Percentiles rank a stretch among this genome's conserved stretches.
Evolutionary conservation across 1,140 invertebrate species (phyloP).

Genomic region (Drosophila nasuta): DNA sequence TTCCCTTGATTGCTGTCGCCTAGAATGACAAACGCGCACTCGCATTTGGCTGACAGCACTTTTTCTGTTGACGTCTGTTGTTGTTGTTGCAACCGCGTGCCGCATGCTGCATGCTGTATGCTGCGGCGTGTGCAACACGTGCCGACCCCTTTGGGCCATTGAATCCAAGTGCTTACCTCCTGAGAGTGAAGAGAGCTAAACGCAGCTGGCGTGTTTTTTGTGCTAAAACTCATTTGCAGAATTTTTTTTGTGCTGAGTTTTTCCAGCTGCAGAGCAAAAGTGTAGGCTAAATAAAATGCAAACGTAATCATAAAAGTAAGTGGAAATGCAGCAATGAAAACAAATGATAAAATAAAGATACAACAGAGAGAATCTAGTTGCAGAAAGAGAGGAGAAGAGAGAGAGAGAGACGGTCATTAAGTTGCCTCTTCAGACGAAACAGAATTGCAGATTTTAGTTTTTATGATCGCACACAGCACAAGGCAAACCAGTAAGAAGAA

Average conservation of each 20-base stretch:
- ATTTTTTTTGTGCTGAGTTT: constrained; percentile 59
- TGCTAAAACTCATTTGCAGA: constrained; percentile 62
- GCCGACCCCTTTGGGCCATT: constrained; percentile 48
- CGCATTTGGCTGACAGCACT: constrained; percentile 42
- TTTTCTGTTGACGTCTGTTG: constrained; percentile 5
- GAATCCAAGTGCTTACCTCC: constrained; percentile 15
- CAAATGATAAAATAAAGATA: constrained; percentile 47
- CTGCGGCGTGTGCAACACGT: constrained; percentile 30
- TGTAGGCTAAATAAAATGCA: constrained; percentile 55
- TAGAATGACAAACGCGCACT: constrained; percentile 52
- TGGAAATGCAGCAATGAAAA: constrained; percentile 54
- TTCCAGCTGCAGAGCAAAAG: constrained; percentile 44
- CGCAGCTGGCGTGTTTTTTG: constrained; percentile 29
- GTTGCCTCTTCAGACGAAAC: constrained; percentile 14
- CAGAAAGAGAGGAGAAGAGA: neutral
- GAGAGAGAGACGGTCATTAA: constrained; percentile 33
- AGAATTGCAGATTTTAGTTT: constrained; percentile 38
- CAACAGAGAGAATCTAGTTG: neutral
- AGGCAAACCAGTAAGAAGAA: constrained; percentile 62
- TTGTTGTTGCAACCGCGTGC: constrained; percentile 6
- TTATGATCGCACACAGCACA: constrained; percentile 63
- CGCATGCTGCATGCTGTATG: constrained; percentile 18
- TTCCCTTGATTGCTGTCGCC: constrained; percentile 44
- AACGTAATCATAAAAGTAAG: constrained; percentile 57
- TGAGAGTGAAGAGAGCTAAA: constrained; percentile 3